These are phyloP conservation scores for Crotalus helleri DNA, from an alignment of 2,113 vertebrate genomes.

Conservation along the genomic window DNA sequence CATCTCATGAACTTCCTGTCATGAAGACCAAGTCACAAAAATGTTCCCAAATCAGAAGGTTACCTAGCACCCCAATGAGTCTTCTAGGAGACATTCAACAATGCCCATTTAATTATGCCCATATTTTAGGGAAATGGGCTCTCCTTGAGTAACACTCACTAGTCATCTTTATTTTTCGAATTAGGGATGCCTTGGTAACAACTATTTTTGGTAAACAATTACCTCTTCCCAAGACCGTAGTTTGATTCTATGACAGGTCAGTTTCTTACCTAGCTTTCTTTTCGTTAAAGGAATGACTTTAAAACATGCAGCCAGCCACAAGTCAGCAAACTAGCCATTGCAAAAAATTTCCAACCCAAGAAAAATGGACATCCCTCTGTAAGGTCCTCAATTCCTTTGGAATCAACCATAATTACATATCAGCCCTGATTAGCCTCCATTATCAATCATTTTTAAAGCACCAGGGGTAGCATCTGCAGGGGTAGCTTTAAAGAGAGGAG, in stretches of 20 bases:
- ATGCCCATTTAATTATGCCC: background rate
- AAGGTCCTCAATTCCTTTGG: constrained; percentile 46
- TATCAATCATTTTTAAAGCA: constrained; percentile 13
- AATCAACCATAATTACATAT: constrained; percentile 57
- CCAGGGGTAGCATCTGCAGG: constrained; percentile 54
- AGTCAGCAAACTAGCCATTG: background rate
- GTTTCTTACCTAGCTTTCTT: background rate
- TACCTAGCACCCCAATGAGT: background rate
- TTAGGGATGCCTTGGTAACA: background rate
- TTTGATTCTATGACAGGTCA: background rate
- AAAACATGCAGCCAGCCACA: background rate
- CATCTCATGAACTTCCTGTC: background rate
- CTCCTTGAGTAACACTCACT: background rate
- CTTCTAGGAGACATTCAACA: background rate
- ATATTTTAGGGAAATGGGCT: background rate
- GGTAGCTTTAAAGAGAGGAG: constrained; percentile 64
- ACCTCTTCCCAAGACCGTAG: background rate
- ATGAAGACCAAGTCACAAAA: background rate
- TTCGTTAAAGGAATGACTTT: background rate
- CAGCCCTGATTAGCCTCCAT: constrained; percentile 52
- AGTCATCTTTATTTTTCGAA: background rate
- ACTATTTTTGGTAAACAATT: background rate
- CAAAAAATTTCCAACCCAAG: background rate
- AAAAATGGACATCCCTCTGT: constrained; percentile 30
- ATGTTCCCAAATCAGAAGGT: background rate